phyloP scores from a whole-genome alignment of 2,888 invertebrate genomes.

The Drosophila helvetica region DNA sequence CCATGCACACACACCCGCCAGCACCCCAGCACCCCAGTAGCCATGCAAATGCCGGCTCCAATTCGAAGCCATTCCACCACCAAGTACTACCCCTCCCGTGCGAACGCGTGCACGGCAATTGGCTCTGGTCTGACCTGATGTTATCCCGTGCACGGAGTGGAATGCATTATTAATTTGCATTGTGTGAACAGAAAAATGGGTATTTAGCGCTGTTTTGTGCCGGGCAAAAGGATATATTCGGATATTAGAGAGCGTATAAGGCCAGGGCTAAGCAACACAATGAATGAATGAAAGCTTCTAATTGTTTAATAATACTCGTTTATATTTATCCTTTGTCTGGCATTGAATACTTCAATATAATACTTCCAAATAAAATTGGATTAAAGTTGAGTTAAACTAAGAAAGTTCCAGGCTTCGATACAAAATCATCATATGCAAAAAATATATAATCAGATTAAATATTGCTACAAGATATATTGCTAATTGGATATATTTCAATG shows the following conservation, averaged over 20 bases:
- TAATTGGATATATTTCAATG: no score
- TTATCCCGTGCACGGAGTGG: slow-evolving; percentile 13
- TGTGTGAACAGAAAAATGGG: slow-evolving; percentile 5
- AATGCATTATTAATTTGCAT: slow-evolving; percentile 27
- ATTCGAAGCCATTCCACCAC: slow-evolving; percentile 40
- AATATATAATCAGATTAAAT: no score
- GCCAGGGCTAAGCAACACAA: no score
- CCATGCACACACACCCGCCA: slow-evolving; percentile 6
- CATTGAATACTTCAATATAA: no score
- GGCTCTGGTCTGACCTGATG: slow-evolving; percentile 15
- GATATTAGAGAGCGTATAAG: neutral
- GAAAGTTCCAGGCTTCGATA: no score
- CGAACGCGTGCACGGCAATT: slow-evolving; percentile 22
- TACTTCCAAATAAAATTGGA: no score
- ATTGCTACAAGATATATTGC: no score
- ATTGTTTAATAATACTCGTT: no score
- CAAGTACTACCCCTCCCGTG: neutral
- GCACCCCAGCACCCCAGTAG: neutral
- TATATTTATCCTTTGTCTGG: no score
- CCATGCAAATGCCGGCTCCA: slow-evolving; percentile 11
- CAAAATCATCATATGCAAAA: no score
- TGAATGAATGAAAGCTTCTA: no score
- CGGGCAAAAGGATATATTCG: neutral
- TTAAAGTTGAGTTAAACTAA: no score
- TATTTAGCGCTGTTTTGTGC: slow-evolving; percentile 20